A percentile compares a stretch with the other conserved stretches of the same genome.
Conservation (phyloP, 2,888 invertebrate genomes). For the Tethea ocularis region DNA sequence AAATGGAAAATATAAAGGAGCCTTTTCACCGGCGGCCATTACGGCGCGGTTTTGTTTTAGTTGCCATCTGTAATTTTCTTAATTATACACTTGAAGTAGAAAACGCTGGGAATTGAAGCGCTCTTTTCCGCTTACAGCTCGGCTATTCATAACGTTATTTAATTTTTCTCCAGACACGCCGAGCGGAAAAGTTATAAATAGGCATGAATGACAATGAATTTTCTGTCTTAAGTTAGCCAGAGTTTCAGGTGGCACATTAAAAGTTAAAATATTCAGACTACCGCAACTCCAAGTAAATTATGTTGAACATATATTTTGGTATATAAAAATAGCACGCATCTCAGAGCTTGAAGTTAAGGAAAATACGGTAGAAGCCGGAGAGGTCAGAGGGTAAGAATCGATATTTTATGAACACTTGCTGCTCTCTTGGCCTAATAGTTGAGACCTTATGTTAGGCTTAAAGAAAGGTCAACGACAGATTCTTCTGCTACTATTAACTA, state of each 20-base stretch:
- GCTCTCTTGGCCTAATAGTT: conserved; percentile 14
- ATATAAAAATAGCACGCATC: not conserved
- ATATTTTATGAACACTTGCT: conserved; percentile 32
- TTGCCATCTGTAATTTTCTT: conserved; percentile 58
- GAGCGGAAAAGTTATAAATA: conserved; percentile 24
- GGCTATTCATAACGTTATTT: conserved; percentile 33
- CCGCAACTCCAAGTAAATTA: not conserved
- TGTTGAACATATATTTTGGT: not conserved
- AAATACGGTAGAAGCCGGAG: conserved; percentile 16
- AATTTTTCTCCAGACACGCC: conserved; percentile 25
- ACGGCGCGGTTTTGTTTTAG: conserved; percentile 46
- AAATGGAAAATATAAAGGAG: conserved; percentile 22
- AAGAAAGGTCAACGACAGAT: not conserved
- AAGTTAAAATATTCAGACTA: not conserved
- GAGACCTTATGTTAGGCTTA: conserved; percentile 10
- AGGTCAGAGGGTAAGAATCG: conserved; percentile 25
- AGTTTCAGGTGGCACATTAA: not conserved
- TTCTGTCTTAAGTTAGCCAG: not conserved
- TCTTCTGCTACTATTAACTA: not conserved
- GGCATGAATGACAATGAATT: conserved; percentile 16
- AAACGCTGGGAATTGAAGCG: conserved; percentile 26
- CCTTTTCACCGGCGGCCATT: conserved; percentile 24
- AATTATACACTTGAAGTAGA: conserved; percentile 51
- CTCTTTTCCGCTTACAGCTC: conserved; percentile 19
- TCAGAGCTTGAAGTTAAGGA: conserved; percentile 1